Conservation (phyloP, 2,113 vertebrate genomes). For the Dolichallabes microphthalmus region DNA sequence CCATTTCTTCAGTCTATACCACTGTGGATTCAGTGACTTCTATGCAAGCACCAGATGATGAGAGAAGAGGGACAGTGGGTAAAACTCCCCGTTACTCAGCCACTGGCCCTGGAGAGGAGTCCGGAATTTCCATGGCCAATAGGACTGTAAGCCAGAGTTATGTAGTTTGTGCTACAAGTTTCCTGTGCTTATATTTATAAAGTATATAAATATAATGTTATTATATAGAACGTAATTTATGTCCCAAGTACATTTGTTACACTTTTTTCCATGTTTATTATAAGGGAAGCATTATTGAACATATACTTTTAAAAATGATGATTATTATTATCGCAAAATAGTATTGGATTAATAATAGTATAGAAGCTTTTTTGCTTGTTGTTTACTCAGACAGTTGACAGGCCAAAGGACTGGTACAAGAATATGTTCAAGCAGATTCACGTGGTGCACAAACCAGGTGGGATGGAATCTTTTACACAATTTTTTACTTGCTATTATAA, state of each 20-base stretch:
- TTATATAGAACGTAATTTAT: constrained; percentile 9
- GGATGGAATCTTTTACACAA: constrained; percentile 26
- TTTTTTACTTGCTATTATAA: not conserved
- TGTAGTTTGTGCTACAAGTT: not conserved
- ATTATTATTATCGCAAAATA: constrained; percentile 54
- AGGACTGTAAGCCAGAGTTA: constrained; percentile 76
- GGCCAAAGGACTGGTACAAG: constrained; percentile 90
- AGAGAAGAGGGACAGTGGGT: constrained; percentile 79
- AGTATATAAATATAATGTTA: not conserved
- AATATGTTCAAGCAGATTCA: constrained; percentile 91
- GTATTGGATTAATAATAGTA: not conserved
- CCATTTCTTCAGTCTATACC: constrained; percentile 52
- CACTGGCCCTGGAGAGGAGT: constrained; percentile 83
- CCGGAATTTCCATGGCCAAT: constrained; percentile 82
- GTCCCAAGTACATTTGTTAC: not conserved
- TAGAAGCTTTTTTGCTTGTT: constrained; percentile 18
- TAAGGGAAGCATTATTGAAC: constrained; percentile 40
- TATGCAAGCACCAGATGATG: constrained; percentile 76
- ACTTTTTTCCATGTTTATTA: constrained; percentile 46
- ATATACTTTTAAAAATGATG: too few species aligned
- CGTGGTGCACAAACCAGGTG: constrained; percentile 84
- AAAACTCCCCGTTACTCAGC: constrained; percentile 82
- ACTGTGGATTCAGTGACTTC: constrained; percentile 64
- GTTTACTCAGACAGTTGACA: constrained; percentile 78
- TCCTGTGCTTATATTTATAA: not conserved